Conservation (phyloP, 2,113 vertebrate species). For the Sturnus vulgaris region DNA sequence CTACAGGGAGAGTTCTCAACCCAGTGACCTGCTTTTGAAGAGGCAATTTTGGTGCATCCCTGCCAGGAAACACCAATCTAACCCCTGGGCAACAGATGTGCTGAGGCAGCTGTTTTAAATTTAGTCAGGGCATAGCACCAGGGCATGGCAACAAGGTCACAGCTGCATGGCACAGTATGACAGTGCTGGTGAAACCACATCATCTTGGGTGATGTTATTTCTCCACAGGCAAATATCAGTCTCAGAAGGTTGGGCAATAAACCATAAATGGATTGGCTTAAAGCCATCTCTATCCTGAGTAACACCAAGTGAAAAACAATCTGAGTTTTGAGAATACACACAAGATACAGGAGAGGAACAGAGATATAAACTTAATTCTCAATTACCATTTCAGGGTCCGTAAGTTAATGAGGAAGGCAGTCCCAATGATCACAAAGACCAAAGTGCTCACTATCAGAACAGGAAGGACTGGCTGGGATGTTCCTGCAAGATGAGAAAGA, state of each 20-base stretch:
- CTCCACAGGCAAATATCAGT: background rate
- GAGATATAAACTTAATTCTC: background rate
- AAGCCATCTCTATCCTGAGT: background rate
- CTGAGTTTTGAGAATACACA: background rate
- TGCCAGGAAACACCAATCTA: background rate
- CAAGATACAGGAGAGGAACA: background rate
- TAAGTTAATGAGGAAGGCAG: slow-evolving; percentile 3
- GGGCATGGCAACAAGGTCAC: background rate
- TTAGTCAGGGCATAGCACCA: background rate
- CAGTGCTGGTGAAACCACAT: background rate
- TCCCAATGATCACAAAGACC: background rate
- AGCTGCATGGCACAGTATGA: accelerated
- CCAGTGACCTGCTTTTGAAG: background rate
- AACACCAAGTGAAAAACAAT: background rate
- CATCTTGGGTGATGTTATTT: background rate
- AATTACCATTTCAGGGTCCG: slow-evolving; percentile 50
- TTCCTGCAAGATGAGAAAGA: slow-evolving; percentile 11
- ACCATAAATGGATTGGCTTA: background rate
- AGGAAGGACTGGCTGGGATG: background rate
- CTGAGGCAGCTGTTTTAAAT: background rate
- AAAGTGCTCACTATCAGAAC: background rate
- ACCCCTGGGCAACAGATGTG: background rate
- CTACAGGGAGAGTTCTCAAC: background rate
- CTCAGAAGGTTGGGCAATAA: background rate
- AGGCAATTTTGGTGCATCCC: background rate